Percentiles rank a stretch among this genome's conserved stretches.
Evolutionary conservation across 2,888 invertebrate genomes (phyloP).

Genomic region (Tipula helvola): DNA sequence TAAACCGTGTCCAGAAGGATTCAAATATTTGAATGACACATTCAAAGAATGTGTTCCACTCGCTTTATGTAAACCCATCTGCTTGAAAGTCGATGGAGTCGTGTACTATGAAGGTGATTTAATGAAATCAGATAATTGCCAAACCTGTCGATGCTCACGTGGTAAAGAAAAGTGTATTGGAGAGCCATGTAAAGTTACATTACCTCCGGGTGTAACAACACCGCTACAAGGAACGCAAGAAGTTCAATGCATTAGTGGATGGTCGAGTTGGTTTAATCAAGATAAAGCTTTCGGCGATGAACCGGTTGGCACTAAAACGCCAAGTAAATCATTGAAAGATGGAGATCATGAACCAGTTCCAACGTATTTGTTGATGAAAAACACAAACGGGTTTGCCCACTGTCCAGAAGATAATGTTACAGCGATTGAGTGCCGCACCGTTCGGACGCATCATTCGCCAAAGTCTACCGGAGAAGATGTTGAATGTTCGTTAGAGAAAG

Average conservation of each 20-base stretch:
- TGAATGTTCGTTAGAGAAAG: slow-evolving; percentile 60
- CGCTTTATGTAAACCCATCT: slow-evolving; percentile 55
- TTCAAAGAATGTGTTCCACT: slow-evolving; percentile 62
- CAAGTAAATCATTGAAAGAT: slow-evolving; percentile 23
- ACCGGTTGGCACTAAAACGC: slow-evolving; percentile 15
- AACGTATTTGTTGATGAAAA: slow-evolving; percentile 22
- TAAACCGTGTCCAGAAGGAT: slow-evolving; percentile 58
- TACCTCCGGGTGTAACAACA: slow-evolving; percentile 16
- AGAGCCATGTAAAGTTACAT: slow-evolving; percentile 42
- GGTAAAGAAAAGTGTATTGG: slow-evolving; percentile 58
- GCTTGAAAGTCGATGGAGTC: slow-evolving; percentile 52
- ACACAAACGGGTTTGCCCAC: slow-evolving; percentile 38
- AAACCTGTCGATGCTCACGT: slow-evolving; percentile 65
- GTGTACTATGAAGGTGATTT: slow-evolving; percentile 66
- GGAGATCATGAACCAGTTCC: slow-evolving; percentile 49
- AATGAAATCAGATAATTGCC: slow-evolving; percentile 62
- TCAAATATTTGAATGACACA: slow-evolving; percentile 58
- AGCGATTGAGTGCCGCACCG: slow-evolving; percentile 64
- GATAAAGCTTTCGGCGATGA: slow-evolving; percentile 25
- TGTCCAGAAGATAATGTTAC: slow-evolving; percentile 51
- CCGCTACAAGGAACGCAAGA: slow-evolving; percentile 21
- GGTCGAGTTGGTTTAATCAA: slow-evolving; percentile 67
- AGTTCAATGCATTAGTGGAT: slow-evolving; percentile 50
- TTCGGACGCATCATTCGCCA: slow-evolving; percentile 43
- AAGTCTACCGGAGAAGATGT: slow-evolving; percentile 62